A percentile compares a stretch with the other conserved stretches of the same genome.
phyloP scores from a whole-genome alignment of 1,140 invertebrate species.

The Diuraphis noxia region DNA sequence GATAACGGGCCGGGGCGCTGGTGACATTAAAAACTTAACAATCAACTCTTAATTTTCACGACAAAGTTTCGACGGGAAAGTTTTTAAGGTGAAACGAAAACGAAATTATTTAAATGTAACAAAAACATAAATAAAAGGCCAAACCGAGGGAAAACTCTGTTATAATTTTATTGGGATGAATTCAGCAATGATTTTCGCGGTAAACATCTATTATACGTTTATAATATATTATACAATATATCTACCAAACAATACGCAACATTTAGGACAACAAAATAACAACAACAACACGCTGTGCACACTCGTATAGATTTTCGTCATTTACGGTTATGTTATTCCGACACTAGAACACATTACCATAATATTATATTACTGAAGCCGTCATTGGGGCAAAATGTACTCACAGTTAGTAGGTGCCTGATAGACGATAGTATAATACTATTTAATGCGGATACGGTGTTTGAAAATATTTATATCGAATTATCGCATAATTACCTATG shows the following conservation, averaged over 20 bases:
- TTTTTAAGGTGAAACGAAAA: background rate
- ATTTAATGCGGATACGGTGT: background rate
- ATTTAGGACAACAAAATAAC: background rate
- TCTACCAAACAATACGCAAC: background rate
- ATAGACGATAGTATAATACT: too few relatives aligned
- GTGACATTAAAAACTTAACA: constrained; percentile 4
- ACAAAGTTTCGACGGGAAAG: constrained; percentile 5
- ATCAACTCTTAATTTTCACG: constrained; percentile 1
- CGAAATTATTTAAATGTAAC: background rate
- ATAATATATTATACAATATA: background rate
- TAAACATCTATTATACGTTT: background rate
- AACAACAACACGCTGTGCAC: background rate
- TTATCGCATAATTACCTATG: background rate
- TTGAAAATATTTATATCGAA: too few relatives aligned
- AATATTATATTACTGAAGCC: background rate
- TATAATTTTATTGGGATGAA: background rate
- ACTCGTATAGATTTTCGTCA: background rate
- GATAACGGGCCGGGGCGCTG: background rate
- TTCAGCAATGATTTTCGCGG: background rate
- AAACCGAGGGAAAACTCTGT: background rate
- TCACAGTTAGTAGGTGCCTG: background rate
- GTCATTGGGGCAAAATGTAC: too few relatives aligned
- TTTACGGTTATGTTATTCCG: background rate
- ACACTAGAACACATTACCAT: background rate
- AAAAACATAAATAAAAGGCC: background rate